phyloP scores from a whole-genome alignment of 2,888 invertebrate genomes.

The Entomobrya multifasciata region DNA sequence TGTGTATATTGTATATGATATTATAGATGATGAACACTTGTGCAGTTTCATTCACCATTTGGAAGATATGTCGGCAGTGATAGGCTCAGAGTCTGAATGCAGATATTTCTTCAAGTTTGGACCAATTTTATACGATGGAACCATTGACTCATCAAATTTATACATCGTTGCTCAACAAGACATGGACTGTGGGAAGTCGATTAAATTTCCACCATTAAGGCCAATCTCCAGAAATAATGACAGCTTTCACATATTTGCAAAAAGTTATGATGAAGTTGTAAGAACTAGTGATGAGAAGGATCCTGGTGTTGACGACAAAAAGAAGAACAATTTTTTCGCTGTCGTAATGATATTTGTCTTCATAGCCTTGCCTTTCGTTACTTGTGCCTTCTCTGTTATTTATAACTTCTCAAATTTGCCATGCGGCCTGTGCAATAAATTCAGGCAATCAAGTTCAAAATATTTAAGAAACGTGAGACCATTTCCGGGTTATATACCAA shows the following conservation, averaged over 20 bases:
- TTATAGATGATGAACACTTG: slow-evolving; percentile 57
- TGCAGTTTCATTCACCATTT: slow-evolving; percentile 59
- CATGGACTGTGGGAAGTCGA: slow-evolving; percentile 54
- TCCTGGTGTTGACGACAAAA: neutral
- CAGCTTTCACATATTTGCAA: slow-evolving; percentile 43
- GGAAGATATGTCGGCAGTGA: neutral
- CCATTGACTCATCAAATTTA: slow-evolving; percentile 29
- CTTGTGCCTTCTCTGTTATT: slow-evolving; percentile 56
- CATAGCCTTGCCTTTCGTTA: slow-evolving; percentile 61
- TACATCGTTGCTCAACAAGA: slow-evolving; percentile 65
- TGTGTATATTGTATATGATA: neutral
- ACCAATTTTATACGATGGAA: slow-evolving; percentile 16
- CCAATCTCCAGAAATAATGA: slow-evolving; percentile 5
- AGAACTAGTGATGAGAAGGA: slow-evolving; percentile 23
- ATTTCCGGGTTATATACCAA: slow-evolving; percentile 45
- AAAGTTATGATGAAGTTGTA: slow-evolving; percentile 49
- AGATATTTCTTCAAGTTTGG: slow-evolving; percentile 66
- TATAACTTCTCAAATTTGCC: slow-evolving; percentile 65
- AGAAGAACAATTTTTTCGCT: slow-evolving; percentile 38
- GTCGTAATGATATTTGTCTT: slow-evolving; percentile 54
- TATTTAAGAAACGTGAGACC: slow-evolving; percentile 58
- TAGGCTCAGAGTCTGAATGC: slow-evolving; percentile 21
- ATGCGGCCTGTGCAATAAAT: slow-evolving; percentile 65
- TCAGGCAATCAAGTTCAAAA: slow-evolving; percentile 60
- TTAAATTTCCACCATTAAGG: slow-evolving; percentile 47